Percentiles rank a stretch among this genome's conserved stretches.
Conservation (phyloP, 1,140 invertebrate species). For the Odontomachus brunneus region DNA sequence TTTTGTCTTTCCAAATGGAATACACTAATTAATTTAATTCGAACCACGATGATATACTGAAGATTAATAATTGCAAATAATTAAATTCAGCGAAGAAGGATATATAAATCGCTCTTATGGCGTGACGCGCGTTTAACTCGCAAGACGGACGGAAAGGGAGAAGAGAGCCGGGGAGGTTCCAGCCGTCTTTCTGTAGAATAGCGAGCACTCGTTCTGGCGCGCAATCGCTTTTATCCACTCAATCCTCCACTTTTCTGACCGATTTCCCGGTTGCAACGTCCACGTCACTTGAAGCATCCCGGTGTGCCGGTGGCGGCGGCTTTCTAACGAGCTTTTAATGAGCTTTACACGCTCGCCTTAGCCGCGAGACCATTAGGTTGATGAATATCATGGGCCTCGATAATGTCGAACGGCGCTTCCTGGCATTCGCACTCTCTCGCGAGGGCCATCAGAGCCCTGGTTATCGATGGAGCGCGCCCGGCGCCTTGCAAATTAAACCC, state of each 20-base stretch:
- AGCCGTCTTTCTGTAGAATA: conserved; percentile 5
- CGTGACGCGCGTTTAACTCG: background rate
- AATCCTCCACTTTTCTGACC: conserved; percentile 29
- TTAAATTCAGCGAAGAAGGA: background rate
- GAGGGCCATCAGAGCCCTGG: conserved; percentile 36
- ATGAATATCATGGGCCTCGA: conserved; percentile 69
- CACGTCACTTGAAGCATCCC: conserved; percentile 9
- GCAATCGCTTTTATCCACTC: conserved; percentile 30
- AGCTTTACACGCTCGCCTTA: conserved; percentile 64
- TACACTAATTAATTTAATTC: too few relatives aligned
- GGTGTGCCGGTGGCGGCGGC: conserved; percentile 29
- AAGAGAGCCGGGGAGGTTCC: background rate
- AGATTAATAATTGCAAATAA: too few relatives aligned
- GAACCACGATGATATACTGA: too few relatives aligned
- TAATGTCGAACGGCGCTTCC: conserved; percentile 67
- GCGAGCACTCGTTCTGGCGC: conserved; percentile 4
- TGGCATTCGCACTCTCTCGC: conserved; percentile 22
- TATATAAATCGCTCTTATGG: background rate
- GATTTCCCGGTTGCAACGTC: conserved; percentile 40
- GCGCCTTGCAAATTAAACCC: conserved; percentile 35
- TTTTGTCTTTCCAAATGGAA: too few relatives aligned
- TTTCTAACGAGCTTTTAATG: conserved; percentile 79
- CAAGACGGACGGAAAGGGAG: background rate
- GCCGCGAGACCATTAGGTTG: conserved; percentile 60
- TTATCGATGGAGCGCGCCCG: conserved; percentile 34